Evolutionary conservation across 2,888 invertebrate species (phyloP).

Genomic region (Oithona nana): DNA sequence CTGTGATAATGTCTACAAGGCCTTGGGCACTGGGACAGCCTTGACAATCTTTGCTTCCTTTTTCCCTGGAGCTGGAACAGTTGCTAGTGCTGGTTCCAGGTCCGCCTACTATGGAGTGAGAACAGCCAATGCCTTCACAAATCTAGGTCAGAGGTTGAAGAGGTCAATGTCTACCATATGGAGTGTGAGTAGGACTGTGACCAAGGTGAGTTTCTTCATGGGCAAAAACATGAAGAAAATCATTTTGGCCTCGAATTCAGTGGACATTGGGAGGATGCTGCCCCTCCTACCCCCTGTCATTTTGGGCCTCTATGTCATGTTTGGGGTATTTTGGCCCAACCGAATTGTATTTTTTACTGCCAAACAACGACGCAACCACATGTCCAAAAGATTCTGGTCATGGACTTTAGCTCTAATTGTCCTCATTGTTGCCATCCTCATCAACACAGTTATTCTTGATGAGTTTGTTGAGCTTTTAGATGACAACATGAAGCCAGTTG

Average conservation of each 20-base stretch:
- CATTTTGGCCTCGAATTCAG: not conserved
- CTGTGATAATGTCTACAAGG: constrained; percentile 9
- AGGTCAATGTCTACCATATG: constrained; percentile 4
- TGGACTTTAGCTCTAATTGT: constrained; percentile 5
- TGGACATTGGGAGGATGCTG: constrained; percentile 1
- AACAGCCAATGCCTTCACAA: constrained; percentile 15
- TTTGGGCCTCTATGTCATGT: constrained; percentile 13
- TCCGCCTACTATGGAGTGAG: constrained; percentile 14
- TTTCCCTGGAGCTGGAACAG: constrained; percentile 5
- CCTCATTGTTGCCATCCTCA: constrained; percentile 4
- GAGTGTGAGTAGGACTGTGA: not conserved
- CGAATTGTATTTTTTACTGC: constrained; percentile 14
- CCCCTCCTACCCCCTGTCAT: constrained; percentile 16
- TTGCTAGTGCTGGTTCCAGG: constrained; percentile 3
- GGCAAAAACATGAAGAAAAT: constrained; percentile 6
- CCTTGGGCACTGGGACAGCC: constrained; percentile 6
- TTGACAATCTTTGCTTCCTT: constrained; percentile 7
- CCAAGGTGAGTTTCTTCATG: not conserved
- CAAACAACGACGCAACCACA: constrained; percentile 6
- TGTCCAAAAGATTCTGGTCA: not conserved
- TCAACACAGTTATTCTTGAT: constrained; percentile 12
- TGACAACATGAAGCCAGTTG: constrained; percentile 12
- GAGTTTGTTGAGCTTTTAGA: not conserved
- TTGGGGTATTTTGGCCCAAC: constrained; percentile 13
- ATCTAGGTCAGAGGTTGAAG: constrained; percentile 2